phyloP scores from a whole-genome alignment of 2,888 invertebrate species.

The Lithophane socia region DNA sequence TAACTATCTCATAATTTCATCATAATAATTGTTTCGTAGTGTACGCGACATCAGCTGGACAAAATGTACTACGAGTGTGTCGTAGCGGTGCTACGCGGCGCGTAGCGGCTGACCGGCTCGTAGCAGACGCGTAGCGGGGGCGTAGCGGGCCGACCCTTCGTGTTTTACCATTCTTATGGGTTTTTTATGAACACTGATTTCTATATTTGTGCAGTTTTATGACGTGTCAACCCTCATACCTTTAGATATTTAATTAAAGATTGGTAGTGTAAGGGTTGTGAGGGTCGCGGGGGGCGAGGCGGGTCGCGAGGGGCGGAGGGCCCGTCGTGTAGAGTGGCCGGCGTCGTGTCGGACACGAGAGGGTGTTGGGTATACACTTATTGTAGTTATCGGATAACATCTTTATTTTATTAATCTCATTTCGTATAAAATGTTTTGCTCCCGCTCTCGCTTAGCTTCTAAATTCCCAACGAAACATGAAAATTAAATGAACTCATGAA shows the following conservation, averaged over 20 bases:
- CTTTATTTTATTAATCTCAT: slow-evolving; percentile 65
- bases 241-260: slow-evolving; percentile 74
- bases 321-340: slow-evolving; percentile 18
- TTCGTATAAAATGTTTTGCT: slow-evolving; percentile 21
- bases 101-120: slow-evolving; percentile 40
- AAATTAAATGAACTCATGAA: background rate
- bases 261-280: slow-evolving; percentile 69
- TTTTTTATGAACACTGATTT: slow-evolving; percentile 78
- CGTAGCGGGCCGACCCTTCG: slow-evolving; percentile 54
- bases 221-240: slow-evolving; percentile 65
- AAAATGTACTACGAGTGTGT: slow-evolving; percentile 19
- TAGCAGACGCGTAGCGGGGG: slow-evolving; percentile 49
- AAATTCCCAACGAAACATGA: background rate
- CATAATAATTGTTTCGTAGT: slow-evolving; percentile 1
- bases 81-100: slow-evolving; percentile 54
- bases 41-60: slow-evolving; percentile 1
- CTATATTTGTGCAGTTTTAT: slow-evolving; percentile 75
- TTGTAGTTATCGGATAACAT: slow-evolving; percentile 63
- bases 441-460: background rate
- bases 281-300: slow-evolving; percentile 6
- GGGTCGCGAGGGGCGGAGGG: slow-evolving; percentile 10
- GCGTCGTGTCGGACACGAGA: slow-evolving; percentile 39
- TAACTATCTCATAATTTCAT: background rate
- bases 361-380: slow-evolving; percentile 43
- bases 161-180: slow-evolving; percentile 68